Evolutionary conservation across 2,113 vertebrate genomes (phyloP), one percentile per base, ranked within the genome.

Genomic region (Guaruba guarouba): DNA sequence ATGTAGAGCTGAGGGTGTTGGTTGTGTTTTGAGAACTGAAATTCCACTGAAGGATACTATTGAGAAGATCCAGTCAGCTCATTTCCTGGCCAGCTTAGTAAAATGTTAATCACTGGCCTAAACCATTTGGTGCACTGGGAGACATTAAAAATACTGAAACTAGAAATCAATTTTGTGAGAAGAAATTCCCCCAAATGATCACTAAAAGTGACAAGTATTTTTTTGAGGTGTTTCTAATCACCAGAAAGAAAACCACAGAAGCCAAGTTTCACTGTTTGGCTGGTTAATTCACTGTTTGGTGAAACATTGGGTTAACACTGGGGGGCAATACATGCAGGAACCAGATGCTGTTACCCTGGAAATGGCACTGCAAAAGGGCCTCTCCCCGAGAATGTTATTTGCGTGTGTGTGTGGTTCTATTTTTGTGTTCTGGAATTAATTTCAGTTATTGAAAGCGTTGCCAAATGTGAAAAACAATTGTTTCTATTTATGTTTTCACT

Each of bases 401-500:
- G 76, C 4, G 79, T 92, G 25, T 86, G 75, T 79, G 51, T 91
- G 44, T 13, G 76, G 17, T 97, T 97, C 76, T 98, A 92, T 97
- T 97, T 98, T 97, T 97, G 93, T 96, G 82, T 79, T 93, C 95
- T 97, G 94, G 97, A 98, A 94, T 97, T 97, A 95, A 97, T 98
- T 98, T 98, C 92, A 96, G 87, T 97, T 96, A 92, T 95, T 96
- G 92, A 97, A 95, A 94, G 70, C 37, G 2, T 91, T 98, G 97
- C 98, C 98, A 98, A 97, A 96, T 96, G 76, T 91, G 95, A 96
- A 91, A 96, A 98, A 97, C 97, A 98, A 97, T 98, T 97, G 96
- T 91, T 98, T 98, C 98, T 98, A 97, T 98, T 98, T 98, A 95
- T 97, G 94, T 96, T 97, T 98, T 98, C 39, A 33, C 97, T 97